Percentiles rank a stretch among this genome's conserved stretches.
Evolutionary conservation across 2,888 invertebrate species (phyloP).

Genomic region (Helobdella robusta): DNA sequence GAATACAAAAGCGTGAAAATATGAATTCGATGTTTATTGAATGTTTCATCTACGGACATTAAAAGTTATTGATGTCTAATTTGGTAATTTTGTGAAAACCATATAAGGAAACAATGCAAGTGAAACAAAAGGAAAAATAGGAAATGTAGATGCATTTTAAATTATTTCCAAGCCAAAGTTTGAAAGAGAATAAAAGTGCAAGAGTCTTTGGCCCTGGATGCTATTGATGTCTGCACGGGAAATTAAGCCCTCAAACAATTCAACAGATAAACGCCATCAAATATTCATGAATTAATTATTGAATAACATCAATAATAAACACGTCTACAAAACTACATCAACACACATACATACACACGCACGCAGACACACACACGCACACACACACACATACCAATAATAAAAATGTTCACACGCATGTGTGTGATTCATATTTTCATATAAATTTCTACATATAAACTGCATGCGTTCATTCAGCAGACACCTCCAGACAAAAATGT

Average conservation of each 20-base stretch:
- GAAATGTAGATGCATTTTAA: too few species aligned
- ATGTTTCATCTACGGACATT: not conserved
- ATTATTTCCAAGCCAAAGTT: too few species aligned
- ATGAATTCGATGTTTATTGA: too few species aligned
- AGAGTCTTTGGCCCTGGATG: not conserved
- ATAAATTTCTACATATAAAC: too few species aligned
- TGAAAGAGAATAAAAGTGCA: too few species aligned
- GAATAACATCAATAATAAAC: not conserved
- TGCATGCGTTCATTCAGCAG: too few species aligned
- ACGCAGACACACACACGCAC: not conserved
- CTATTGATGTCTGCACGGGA: not conserved
- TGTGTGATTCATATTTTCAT: too few species aligned
- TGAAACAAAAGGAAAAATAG: too few species aligned
- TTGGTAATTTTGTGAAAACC: too few species aligned
- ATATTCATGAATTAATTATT: not conserved
- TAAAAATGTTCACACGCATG: not conserved
- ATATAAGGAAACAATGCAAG: too few species aligned
- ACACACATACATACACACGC: not conserved
- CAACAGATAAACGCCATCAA: not conserved
- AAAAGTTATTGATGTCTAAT: too few species aligned
- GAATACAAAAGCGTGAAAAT: too few species aligned
- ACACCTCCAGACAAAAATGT: not conserved
- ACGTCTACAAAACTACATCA: not conserved
- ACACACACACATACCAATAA: not conserved
- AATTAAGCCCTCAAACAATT: not conserved